phyloP scores from a whole-genome alignment of 2,113 vertebrate genomes.

The Oreotrochilus melanogaster region DNA sequence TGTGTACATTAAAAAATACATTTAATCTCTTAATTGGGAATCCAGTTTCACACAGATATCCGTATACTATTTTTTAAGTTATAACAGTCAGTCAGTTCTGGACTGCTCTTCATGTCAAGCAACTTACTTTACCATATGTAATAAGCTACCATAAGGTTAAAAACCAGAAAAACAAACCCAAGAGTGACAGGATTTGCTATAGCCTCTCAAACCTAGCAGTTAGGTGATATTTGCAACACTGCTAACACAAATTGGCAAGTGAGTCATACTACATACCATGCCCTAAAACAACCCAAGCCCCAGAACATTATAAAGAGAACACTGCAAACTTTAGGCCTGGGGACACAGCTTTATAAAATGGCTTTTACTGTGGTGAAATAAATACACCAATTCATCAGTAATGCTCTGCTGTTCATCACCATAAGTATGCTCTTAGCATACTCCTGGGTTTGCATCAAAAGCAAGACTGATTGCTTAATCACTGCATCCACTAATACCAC shows the following conservation, averaged over 20 bases:
- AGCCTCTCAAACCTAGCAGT: not conserved
- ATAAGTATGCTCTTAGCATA: not conserved
- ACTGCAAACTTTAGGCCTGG: not conserved
- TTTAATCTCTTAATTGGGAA: not conserved
- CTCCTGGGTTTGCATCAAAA: not conserved
- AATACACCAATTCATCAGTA: not conserved
- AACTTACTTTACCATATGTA: rapidly evolving
- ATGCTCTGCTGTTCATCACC: not conserved
- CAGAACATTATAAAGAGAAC: not conserved
- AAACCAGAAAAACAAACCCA: not conserved
- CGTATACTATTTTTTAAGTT: not conserved
- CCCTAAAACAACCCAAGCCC: not conserved
- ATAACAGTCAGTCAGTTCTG: not conserved
- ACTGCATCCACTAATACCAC: not conserved
- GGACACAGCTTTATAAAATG: not conserved
- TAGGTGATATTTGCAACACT: not conserved
- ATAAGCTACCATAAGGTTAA: not conserved
- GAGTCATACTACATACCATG: not conserved
- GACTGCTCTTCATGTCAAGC: not conserved
- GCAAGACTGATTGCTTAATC: not conserved
- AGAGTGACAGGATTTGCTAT: not conserved
- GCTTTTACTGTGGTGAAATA: not conserved
- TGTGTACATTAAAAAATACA: not conserved
- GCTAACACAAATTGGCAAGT: not conserved
- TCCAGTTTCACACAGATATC: not conserved